phyloP scores from a whole-genome alignment of 2,113 vertebrate genomes.

The Callionymus lyra region DNA sequence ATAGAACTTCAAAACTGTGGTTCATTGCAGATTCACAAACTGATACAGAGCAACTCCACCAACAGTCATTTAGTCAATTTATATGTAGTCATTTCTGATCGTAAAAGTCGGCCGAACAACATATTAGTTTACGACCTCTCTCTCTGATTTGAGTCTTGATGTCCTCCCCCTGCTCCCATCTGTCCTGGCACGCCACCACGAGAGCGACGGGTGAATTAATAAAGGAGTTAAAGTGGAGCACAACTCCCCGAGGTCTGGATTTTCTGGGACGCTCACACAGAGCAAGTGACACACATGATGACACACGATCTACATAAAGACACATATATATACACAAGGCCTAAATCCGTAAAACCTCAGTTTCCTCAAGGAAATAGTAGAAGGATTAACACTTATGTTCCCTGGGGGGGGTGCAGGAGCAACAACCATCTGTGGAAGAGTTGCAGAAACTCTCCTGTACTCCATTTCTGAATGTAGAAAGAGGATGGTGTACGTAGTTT shows the following conservation, averaged over 20 bases:
- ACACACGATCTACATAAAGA: slow-evolving; percentile 19
- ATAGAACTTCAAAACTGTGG: background rate
- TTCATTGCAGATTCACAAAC: too few relatives aligned
- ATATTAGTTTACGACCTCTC: slow-evolving; percentile 19
- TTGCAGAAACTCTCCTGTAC: slow-evolving; percentile 10
- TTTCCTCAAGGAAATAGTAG: slow-evolving; percentile 5
- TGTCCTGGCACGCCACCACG: slow-evolving; percentile 36
- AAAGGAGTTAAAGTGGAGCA: slow-evolving; percentile 69
- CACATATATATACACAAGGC: slow-evolving; percentile 7
- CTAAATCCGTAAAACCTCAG: slow-evolving; percentile 9
- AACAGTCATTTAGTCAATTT: too few relatives aligned
- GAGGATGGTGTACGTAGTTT: background rate
- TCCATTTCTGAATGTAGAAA: too few relatives aligned
- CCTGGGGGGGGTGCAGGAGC: background rate
- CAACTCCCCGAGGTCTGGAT: slow-evolving; percentile 58
- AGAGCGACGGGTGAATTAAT: slow-evolving; percentile 63
- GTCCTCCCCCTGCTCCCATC: slow-evolving; percentile 15
- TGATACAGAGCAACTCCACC: too few relatives aligned
- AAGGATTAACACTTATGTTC: slow-evolving; percentile 17
- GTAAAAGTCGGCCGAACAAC: background rate
- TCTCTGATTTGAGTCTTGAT: slow-evolving; percentile 11
- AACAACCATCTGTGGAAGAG: slow-evolving; percentile 20
- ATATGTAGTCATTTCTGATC: background rate
- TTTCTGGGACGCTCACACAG: slow-evolving; percentile 64
- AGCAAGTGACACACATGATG: slow-evolving; percentile 17